Percentiles rank a stretch among this genome's conserved stretches.
These are phyloP conservation scores for Stenotaenia linearis DNA, from an alignment of 2,888 invertebrate species.

Conservation along the genomic window DNA sequence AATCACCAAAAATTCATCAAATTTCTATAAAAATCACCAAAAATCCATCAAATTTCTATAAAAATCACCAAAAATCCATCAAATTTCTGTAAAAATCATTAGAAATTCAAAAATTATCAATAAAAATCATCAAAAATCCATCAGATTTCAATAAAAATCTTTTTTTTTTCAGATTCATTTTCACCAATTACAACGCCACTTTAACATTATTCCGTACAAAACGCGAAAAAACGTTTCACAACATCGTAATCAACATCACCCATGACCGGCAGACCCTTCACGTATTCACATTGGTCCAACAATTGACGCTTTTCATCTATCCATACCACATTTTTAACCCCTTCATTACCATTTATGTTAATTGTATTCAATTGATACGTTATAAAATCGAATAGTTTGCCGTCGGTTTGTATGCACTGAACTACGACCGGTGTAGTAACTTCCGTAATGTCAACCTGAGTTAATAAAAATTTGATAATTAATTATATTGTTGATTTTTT, in stretches of 20 bases:
- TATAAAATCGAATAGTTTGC: conserved; percentile 70
- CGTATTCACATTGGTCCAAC: conserved; percentile 61
- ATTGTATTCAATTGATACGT: conserved; percentile 78
- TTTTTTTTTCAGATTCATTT: conserved; percentile 1
- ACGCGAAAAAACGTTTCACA: conserved; percentile 68
- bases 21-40: no score
- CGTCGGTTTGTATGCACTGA: conserved; percentile 77
- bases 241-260: conserved; percentile 72
- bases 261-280: conserved; percentile 59
- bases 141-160: background rate
- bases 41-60: no score
- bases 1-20: no score
- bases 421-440: conserved; percentile 71
- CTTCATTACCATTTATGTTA: conserved; percentile 54
- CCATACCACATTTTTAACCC: conserved; percentile 73
- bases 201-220: conserved; percentile 53
- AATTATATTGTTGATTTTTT: background rate
- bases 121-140: background rate
- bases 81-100: no score
- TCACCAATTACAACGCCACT: background rate
- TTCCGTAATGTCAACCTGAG: conserved; percentile 44
- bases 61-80: no score
- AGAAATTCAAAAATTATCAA: no score
- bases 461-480: background rate
- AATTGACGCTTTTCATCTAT: conserved; percentile 55